Conservation (phyloP, 2,888 invertebrate genomes). For the Pachliopta kotzebuea region DNA sequence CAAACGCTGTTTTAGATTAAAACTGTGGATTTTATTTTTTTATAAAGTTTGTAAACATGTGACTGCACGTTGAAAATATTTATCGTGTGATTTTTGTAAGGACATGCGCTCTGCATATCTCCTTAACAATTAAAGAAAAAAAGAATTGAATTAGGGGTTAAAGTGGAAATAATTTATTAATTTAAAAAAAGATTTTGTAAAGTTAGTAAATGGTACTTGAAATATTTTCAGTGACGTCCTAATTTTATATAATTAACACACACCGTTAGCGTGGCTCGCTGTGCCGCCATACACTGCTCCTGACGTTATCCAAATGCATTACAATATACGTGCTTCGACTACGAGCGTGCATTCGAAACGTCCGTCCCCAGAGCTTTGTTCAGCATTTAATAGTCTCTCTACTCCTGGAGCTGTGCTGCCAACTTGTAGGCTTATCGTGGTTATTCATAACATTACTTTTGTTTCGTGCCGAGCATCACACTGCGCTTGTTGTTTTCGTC, state of each 20-base stretch:
- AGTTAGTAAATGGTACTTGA: constrained; percentile 33
- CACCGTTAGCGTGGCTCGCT: constrained; percentile 42
- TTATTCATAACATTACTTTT: constrained; percentile 11
- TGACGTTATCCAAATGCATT: constrained; percentile 61
- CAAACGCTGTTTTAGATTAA: neutral
- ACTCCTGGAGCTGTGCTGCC: constrained; percentile 15
- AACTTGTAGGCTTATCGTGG: constrained; percentile 22
- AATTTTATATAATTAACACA: constrained; percentile 69
- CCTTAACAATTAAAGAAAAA: no score
- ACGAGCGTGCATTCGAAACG: constrained; percentile 51
- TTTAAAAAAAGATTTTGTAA: no score
- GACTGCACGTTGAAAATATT: no score
- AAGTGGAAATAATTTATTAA: no score
- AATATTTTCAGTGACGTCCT: constrained; percentile 58
- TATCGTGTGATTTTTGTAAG: no score
- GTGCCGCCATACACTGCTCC: constrained; percentile 45
- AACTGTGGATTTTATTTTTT: no score
- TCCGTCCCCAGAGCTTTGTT: constrained; percentile 45
- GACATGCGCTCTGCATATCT: no score
- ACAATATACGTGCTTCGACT: constrained; percentile 58
- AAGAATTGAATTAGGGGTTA: no score
- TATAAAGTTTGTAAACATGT: no score
- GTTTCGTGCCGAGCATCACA: neutral
- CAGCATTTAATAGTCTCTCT: constrained; percentile 20
- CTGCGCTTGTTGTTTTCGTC: neutral